Evolutionary conservation across 2,113 vertebrate genomes (phyloP), one percentile per base, ranked within the genome.

Genomic region (Xiphias gladius): DNA sequence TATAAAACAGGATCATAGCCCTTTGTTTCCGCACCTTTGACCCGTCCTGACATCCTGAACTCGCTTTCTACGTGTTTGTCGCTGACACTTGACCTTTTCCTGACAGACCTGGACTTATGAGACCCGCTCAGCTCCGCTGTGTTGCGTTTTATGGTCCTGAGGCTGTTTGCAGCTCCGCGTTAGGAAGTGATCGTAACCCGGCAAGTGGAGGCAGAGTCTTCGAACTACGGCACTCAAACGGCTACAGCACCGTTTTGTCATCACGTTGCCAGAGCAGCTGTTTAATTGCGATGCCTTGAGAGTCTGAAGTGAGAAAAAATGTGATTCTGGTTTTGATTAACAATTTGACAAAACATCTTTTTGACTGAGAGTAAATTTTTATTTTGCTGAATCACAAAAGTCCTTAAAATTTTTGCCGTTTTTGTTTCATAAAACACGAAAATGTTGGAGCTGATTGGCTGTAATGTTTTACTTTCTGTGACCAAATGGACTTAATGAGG

Each of bases 41-140:
- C 55, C 59, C 43, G 0, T 55, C 62, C 52, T 26, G 64, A 1
- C 63, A 62, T 30, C 57, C 37, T 57, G 8, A 69, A 55, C 39
- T 85, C 9, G 13, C 77, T 78, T 85, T 85, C 52, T 77, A 19
- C 28, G 10, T 64, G 54, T n/a, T 83, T 79, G 64, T n/a, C 5
- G 20, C 9, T 62, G 75, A 86, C 84, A 66, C 74, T 37, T 80
- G 64, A 90, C 83, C 73, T 80, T 86, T 77, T 76, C 52, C n/a
- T 69, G 80, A 72, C 62, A 86, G 73, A 82, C 5, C 5, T 55
- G 0, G 19, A 88, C 86, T 73, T 70, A 84, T 14, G 68, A 43
- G 28, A 48, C 2, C 1, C 2, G 7, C 59, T 72, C 20, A n/a
- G 48, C 69, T 26, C 12, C 32, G 5, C 58, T 22, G 1, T 24